Conservation (phyloP, 2,113 vertebrate species). For the Mustela lutreola region DNA sequence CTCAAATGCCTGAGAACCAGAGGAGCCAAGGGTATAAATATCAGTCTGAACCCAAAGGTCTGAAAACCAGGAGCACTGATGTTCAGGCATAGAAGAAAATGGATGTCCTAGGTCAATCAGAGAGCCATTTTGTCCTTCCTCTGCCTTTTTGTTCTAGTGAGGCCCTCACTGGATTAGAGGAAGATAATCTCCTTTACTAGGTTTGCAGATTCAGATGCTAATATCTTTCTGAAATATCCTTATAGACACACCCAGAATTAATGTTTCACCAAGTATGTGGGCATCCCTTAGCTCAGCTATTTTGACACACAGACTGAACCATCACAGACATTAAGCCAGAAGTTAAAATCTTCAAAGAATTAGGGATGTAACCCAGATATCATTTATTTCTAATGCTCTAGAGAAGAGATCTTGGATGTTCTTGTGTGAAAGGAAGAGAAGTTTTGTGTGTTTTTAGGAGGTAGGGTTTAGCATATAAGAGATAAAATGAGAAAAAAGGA, state of each 20-base stretch:
- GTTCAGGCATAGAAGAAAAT: not conserved
- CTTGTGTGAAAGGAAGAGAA: not conserved
- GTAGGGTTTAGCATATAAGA: not conserved
- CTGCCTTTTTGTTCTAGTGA: not conserved
- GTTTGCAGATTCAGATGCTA: not conserved
- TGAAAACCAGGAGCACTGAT: not conserved
- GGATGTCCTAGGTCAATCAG: not conserved
- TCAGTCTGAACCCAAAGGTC: not conserved
- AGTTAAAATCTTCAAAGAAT: not conserved
- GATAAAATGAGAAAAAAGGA: not conserved
- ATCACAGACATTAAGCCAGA: not conserved
- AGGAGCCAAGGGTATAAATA: not conserved
- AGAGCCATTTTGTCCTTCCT: too few species aligned
- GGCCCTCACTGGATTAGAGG: not conserved
- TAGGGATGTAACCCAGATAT: not conserved
- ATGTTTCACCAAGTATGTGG: not conserved
- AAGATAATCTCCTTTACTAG: not conserved
- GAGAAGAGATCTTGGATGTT: not conserved
- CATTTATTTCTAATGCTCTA: not conserved
- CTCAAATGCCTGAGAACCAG: not conserved
- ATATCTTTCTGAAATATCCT: not conserved
- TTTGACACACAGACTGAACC: not conserved
- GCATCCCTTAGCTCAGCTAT: not conserved
- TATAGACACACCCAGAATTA: not conserved
- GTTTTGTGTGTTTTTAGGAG: not conserved